phyloP scores from a whole-genome alignment of 2,797 vertebrate genomes.

The Anas capensis region DNA sequence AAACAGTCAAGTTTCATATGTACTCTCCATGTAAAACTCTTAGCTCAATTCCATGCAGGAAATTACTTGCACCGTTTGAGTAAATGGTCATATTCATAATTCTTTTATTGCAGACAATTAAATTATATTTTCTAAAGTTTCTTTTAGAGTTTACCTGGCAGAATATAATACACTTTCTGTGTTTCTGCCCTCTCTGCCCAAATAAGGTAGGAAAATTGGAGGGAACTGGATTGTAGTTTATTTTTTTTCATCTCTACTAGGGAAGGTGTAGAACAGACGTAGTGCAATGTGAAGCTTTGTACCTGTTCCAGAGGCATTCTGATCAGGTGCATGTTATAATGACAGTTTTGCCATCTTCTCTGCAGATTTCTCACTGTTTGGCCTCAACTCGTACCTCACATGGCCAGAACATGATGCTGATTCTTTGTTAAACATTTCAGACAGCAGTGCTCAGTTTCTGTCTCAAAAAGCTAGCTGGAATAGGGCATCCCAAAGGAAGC shows the following conservation, averaged over 20 bases:
- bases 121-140: not conserved
- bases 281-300: not conserved
- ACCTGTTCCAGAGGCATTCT: not conserved
- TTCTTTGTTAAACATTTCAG: not conserved
- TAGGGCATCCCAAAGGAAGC: not conserved
- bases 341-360: not conserved
- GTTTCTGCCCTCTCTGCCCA: not conserved
- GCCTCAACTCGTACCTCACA: not conserved
- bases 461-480: not conserved
- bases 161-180: not conserved
- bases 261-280: not conserved
- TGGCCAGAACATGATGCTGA: not conserved
- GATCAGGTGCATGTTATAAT: not conserved
- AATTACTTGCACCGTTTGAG: not conserved
- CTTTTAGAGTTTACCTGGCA: not conserved
- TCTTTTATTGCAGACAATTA: not conserved
- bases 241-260: not conserved
- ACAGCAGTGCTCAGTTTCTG: not conserved
- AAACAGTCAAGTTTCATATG: not conserved
- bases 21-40: not conserved
- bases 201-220: not conserved
- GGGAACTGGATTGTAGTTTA: not conserved
- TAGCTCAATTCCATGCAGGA: not conserved
- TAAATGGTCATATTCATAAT: not conserved
- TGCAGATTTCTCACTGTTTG: not conserved